phyloP scores from a whole-genome alignment of 2,113 vertebrate species.

The Pseudonaja textilis region DNA sequence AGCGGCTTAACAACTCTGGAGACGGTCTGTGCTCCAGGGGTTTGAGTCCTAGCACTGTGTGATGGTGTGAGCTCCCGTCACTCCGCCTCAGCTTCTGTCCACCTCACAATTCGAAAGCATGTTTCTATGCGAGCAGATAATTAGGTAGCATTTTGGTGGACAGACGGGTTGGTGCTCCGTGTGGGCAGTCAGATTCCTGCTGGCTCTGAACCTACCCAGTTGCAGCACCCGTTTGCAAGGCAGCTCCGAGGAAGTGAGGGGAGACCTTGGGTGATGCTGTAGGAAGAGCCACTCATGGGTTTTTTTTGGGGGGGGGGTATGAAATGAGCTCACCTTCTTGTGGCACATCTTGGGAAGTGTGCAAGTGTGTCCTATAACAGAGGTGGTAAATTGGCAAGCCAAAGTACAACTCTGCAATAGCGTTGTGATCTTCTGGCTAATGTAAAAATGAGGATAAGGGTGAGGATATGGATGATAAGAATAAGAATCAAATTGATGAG shows the following conservation, averaged over 20 bases:
- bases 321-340: background rate
- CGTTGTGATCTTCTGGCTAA: background rate
- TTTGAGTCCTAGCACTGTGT: background rate
- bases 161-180: background rate
- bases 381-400: background rate
- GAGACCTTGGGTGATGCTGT: background rate
- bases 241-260: background rate
- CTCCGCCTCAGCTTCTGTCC: background rate
- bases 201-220: background rate
- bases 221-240: rapidly evolving
- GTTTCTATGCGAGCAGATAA: background rate
- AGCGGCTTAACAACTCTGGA: background rate
- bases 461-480: too few relatives aligned
- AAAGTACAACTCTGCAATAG: background rate
- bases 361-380: background rate
- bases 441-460: background rate
- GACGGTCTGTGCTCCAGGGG: too few relatives aligned
- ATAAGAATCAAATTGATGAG: background rate
- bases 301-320: too few relatives aligned
- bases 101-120: background rate
- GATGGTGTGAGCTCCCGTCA: background rate
- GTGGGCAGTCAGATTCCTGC: background rate
- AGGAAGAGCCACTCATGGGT: background rate
- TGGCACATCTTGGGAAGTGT: background rate
- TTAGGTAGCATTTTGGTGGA: background rate